Base-by-base conservation (phyloP, 2,888 invertebrate genomes). In the Mechanitis messenoides region DNA sequence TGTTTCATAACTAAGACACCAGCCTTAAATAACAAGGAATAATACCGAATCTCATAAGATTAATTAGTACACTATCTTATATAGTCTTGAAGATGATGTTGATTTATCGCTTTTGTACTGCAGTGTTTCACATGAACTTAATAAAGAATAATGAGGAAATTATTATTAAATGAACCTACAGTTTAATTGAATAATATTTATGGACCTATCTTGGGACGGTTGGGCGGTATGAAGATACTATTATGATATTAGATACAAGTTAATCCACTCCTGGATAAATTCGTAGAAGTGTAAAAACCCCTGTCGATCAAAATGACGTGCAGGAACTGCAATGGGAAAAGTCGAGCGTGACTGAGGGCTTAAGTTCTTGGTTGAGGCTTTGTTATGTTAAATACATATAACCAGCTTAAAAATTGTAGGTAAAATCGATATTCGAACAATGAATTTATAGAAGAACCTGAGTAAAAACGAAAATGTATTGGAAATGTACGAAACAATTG, bases 271-370 rank as follows among this genome's bases (percentile, higher is more conserved):
- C 20, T 63, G 61, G 64, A 59, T 69, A 63, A 56, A 59, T 58
- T 50, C 62, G 56, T 63, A 64, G 64, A 71, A 72, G 68, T 65
- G 65, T 60, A 67, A 68, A 65, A 71, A 72, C 65, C 70, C 60
- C 63, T 65, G 72, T 74, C 72, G 70, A 72, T 74, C 71, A 68
- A 66, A 71, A 64, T 72, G 67, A 71, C 67, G 57, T 60, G 59
- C 56, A 56, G 73, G 68, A 65, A 71, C 61, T 61, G 61, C 61
- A 63, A 53, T 54, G 56, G 47, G 54, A 6, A 31, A 33, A 55
- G 55, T 63, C 53, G 53, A 45, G 63, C 66, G 65, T 66, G 65
- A 66, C 64, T 61, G 38, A 59, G 55, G 61, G 28, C 7, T 50
- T 31, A 50, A 50, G 7, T 31, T 3, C 20, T 11, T 31, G 31